Percentiles rank a stretch among this genome's conserved stretches.
Conservation (phyloP, 1,140 invertebrate species). For the Ephestia elutella region DNA sequence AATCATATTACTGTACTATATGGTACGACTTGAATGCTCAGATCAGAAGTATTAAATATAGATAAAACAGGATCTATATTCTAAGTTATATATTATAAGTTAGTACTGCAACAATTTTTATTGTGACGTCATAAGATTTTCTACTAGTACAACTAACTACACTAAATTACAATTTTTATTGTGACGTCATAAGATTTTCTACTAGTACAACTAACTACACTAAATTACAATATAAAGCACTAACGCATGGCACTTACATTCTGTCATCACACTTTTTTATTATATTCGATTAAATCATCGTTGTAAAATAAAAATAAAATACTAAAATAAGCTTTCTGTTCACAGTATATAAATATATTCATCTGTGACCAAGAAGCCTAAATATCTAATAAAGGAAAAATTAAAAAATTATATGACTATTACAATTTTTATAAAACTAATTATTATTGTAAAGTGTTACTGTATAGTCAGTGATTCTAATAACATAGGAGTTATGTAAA, state of each 20-base stretch:
- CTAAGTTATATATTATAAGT: too few species aligned
- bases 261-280: slow-evolving; percentile 17
- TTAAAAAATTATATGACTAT: neutral
- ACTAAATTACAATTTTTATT: neutral
- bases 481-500: neutral
- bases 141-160: neutral
- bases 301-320: slow-evolving; percentile 10
- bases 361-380: too few species aligned
- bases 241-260: slow-evolving; percentile 30
- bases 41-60: too few species aligned
- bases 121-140: neutral
- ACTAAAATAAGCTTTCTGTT: neutral
- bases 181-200: neutral
- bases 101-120: too few species aligned
- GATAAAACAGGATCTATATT: too few species aligned
- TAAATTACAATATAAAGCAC: slow-evolving; percentile 23
- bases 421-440: neutral
- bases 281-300: neutral
- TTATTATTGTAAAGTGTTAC: too few species aligned
- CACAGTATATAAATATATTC: too few species aligned
- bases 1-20: too few species aligned
- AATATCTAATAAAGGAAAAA: neutral
- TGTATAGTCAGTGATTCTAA: neutral
- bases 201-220: neutral
- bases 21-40: too few species aligned